These are phyloP conservation scores for Nezara viridula DNA, from an alignment of 2,888 invertebrate species.

Conservation along the genomic window DNA sequence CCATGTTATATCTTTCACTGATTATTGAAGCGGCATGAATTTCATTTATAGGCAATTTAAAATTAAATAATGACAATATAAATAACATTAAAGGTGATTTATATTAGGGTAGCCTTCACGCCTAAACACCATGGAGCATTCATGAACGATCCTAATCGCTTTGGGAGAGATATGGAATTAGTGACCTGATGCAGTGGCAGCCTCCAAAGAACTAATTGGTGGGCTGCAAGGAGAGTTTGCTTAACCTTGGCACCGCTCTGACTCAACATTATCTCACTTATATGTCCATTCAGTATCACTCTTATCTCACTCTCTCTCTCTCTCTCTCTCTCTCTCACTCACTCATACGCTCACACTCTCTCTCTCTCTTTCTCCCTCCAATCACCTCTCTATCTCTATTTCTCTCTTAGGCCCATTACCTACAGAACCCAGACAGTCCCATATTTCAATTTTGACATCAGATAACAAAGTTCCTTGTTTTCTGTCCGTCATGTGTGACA, in stretches of 20 bases:
- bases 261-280: constrained; percentile 4
- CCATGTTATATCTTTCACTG: no score
- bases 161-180: not conserved
- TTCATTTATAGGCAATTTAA: no score
- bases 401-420: not conserved
- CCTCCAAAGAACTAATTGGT: not conserved
- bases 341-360: no score
- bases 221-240: not conserved
- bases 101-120: not conserved
- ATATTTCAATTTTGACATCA: constrained; percentile 22
- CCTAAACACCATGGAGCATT: not conserved
- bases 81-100: not conserved
- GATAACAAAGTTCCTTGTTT: not conserved
- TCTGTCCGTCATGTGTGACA: not conserved
- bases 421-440: not conserved
- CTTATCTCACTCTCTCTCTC: not conserved
- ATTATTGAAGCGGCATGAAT: no score
- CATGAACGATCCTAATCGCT: not conserved
- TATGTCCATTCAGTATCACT: not conserved
- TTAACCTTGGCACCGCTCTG: not conserved
- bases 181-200: not conserved
- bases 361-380: no score
- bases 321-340: not conserved
- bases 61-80: not conserved
- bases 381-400: not conserved